Base-by-base conservation (phyloP, 1,140 invertebrate species). In the Coptotermes formosanus region DNA sequence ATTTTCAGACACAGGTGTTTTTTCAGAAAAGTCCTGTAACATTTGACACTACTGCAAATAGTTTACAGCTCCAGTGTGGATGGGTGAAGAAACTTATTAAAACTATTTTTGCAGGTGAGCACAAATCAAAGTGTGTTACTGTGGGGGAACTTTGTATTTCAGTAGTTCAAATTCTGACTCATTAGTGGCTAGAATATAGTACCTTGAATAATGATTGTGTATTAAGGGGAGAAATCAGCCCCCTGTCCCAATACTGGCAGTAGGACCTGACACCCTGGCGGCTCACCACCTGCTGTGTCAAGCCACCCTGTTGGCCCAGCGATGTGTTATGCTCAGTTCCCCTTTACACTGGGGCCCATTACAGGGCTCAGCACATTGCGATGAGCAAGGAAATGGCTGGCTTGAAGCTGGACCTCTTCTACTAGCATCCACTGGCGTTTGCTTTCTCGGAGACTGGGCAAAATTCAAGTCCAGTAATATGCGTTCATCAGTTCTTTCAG, bases 401-500 rank as follows among this genome's bases (percentile, higher is more conserved):
- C 23, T 85, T 14, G 87, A 88, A 69, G 87, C 88, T 1, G 88
- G 88, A 45, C 52, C 87, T 21, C 84, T 88, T 23, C 48, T 88
- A 32, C 82, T 88, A 3, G 87, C 88, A 25, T 55, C 85, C 38
- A 64, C 81, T 83, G 88, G 88, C 38, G 86, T 88, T 11, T 88
- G 87, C 81, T 87, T 85, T 32, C 44, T 88, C 4, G 88, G 88
- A 7, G 86, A 88, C 69, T 88, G 88, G 88, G 86, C 85, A 30
- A 81, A 64, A n/a, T 81, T 82, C 19, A 69, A 48, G 59, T 64
- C 45, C 55, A 45, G 12, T 48, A 45, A 19, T 48, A 1, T 81
- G 43, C 25, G 85, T 1, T 69, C 85, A 16, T 23, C 59, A 64
- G 25, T 85, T 69, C 75, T 85, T n/a, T 69, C 85, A 69, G 64